Conservation (phyloP, 2,888 invertebrate genomes). For the Tuberolachnus salignus region DNA sequence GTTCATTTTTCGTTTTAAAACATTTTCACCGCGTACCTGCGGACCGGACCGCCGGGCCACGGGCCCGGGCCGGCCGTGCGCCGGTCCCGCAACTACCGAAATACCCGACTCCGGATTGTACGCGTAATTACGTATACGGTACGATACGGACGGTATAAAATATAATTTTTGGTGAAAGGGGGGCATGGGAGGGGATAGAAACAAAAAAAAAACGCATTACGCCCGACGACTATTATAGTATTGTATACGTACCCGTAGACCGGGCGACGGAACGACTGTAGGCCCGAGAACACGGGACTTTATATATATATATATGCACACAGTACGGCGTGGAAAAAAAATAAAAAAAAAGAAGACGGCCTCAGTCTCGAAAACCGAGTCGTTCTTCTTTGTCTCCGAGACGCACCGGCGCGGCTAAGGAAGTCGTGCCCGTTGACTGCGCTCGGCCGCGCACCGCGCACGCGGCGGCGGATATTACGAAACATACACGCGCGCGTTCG, state of each 20-base stretch:
- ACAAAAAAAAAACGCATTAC: conserved; percentile 8
- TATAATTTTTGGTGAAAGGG: background rate
- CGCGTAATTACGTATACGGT: too few relatives aligned
- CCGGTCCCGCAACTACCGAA: too few relatives aligned
- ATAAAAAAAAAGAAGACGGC: background rate
- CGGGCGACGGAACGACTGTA: too few relatives aligned
- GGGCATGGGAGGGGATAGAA: background rate
- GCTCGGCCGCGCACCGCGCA: conserved; percentile 7
- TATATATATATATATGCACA: background rate
- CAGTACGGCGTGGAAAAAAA: background rate
- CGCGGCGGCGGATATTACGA: background rate
- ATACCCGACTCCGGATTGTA: too few relatives aligned
- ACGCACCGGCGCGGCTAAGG: conserved; percentile 26
- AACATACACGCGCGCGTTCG: background rate
- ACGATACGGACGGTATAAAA: background rate
- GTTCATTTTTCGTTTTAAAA: too few relatives aligned
- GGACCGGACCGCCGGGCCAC: background rate
- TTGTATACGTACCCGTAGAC: too few relatives aligned
- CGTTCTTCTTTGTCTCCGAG: conserved; percentile 49
- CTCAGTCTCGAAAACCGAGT: background rate
- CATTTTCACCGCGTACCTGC: background rate
- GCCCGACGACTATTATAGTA: too few relatives aligned
- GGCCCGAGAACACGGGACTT: background rate
- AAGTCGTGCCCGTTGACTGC: conserved; percentile 53
- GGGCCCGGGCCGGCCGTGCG: conserved; percentile 9